Evolutionary conservation across 2,113 vertebrate species (phyloP).

Genomic region (Tamias sibiricus): DNA sequence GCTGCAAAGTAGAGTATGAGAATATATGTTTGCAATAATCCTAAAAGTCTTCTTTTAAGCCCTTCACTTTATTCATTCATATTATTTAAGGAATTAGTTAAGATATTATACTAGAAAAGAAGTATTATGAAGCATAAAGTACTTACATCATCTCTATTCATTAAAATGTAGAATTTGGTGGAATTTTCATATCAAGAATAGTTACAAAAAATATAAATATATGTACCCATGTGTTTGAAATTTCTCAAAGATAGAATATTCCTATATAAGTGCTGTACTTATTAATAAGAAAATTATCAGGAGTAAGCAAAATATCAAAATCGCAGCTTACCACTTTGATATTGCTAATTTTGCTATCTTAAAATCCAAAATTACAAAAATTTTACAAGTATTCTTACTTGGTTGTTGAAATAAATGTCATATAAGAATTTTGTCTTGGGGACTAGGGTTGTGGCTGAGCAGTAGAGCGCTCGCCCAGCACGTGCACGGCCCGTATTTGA

Average conservation of each 20-base stretch:
- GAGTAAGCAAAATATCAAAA: not conserved
- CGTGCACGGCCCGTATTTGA: too few species aligned
- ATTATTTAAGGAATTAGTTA: conserved; percentile 31
- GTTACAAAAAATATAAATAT: not conserved
- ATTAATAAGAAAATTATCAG: not conserved
- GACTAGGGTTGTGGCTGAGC: too few species aligned
- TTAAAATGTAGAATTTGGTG: not conserved
- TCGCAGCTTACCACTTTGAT: not conserved
- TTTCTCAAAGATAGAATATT: not conserved
- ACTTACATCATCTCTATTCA: not conserved
- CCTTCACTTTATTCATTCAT: conserved; percentile 31
- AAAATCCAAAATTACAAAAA: not conserved
- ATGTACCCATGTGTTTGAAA: not conserved
- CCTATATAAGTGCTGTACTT: not conserved
- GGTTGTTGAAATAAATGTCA: not conserved
- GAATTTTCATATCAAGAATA: not conserved
- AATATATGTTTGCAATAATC: not conserved
- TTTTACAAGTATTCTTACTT: not conserved
- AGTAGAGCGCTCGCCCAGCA: too few species aligned
- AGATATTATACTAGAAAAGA: not conserved
- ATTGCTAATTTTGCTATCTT: not conserved
- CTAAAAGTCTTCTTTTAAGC: not conserved
- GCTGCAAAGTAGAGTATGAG: not conserved
- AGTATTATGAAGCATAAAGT: not conserved
- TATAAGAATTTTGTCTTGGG: not conserved